Evolutionary conservation across 1,140 invertebrate genomes (phyloP).

Genomic region (Prorops nasuta): DNA sequence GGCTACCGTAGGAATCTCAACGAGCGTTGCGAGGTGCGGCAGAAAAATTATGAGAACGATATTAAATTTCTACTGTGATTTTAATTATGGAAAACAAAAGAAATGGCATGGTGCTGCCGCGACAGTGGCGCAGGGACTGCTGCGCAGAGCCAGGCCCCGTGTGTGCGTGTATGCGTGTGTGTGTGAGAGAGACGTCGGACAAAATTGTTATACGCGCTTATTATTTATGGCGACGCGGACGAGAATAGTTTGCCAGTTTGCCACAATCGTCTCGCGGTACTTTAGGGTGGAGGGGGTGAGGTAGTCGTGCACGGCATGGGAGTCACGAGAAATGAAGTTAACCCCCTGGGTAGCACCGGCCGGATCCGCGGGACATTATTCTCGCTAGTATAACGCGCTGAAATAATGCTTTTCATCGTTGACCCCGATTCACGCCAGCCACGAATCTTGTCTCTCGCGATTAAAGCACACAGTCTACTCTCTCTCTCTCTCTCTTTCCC

Average conservation of each 20-base stretch:
- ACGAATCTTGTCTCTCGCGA: not conserved
- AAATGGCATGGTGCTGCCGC: constrained; percentile 5
- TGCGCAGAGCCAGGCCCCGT: not conserved
- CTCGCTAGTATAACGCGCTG: not conserved
- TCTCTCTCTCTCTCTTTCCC: not conserved
- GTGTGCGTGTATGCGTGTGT: not conserved
- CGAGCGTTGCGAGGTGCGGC: constrained; percentile 15
- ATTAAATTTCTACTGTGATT: constrained; percentile 49
- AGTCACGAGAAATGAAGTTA: constrained; percentile 8
- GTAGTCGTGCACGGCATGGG: not conserved
- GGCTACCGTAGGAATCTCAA: constrained; percentile 34
- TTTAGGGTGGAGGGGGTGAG: not conserved
- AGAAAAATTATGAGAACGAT: constrained; percentile 40
- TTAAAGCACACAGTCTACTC: not conserved
- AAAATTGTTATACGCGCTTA: constrained; percentile 20
- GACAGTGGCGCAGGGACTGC: not conserved
- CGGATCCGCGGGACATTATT: constrained; percentile 7
- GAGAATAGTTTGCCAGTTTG: constrained; percentile 20
- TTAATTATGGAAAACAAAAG: constrained; percentile 46
- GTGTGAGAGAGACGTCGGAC: not conserved
- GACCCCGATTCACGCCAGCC: not conserved
- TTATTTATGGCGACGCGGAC: constrained; percentile 30
- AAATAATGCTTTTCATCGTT: constrained; percentile 14
- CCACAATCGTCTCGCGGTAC: not conserved
- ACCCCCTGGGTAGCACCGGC: not conserved